Evolutionary conservation across 2,797 vertebrate genomes (phyloP).

Genomic region (Cuniculus paca): DNA sequence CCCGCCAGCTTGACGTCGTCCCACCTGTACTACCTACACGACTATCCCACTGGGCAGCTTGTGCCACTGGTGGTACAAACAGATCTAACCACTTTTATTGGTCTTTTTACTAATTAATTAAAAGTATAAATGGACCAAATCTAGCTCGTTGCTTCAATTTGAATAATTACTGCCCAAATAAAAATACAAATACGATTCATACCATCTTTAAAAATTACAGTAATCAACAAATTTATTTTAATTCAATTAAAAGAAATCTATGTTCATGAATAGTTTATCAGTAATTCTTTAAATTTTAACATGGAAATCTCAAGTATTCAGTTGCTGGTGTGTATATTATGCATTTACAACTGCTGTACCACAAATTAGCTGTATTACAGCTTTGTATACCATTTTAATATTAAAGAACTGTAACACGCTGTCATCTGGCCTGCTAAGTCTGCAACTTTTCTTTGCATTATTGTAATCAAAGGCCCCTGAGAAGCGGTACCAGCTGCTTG

Average conservation of each 20-base stretch:
- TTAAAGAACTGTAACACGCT: not conserved
- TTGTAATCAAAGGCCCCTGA: not conserved
- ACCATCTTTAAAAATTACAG: not conserved
- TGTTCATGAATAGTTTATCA: not conserved
- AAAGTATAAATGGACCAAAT: not conserved
- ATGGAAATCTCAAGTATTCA: not conserved
- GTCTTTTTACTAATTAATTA: not conserved
- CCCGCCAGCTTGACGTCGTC: not conserved
- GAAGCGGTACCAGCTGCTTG: not conserved
- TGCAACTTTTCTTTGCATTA: not conserved
- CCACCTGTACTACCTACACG: not conserved
- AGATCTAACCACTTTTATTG: not conserved
- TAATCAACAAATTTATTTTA: not conserved
- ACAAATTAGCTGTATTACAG: not conserved
- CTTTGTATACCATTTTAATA: not conserved
- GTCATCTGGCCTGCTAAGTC: not conserved
- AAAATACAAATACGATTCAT: not conserved
- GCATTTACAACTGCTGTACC: not conserved
- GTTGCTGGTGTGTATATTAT: not conserved
- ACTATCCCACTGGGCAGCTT: not conserved
- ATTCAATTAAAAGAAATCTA: not conserved
- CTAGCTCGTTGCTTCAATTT: not conserved
- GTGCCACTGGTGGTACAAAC: not conserved
- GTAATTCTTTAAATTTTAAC: not conserved
- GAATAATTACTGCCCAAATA: not conserved